phyloP scores from a whole-genome alignment of 2,888 invertebrate genomes.

The Tenthredo notha region DNA sequence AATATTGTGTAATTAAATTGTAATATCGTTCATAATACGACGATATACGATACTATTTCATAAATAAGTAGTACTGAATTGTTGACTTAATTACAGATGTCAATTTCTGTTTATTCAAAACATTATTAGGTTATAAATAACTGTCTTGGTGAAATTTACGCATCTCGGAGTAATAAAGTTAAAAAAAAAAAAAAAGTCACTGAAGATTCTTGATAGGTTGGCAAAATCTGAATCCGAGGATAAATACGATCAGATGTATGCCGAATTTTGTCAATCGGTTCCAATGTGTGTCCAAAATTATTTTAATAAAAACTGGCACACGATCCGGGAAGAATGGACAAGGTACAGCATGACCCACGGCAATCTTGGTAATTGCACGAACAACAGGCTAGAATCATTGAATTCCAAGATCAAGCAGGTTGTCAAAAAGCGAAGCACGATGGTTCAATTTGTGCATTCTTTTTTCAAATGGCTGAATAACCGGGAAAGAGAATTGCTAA shows the following conservation, averaged over 20 bases:
- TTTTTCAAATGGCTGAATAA: background rate
- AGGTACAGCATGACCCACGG: background rate
- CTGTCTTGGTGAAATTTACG: too few relatives aligned
- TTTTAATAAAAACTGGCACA: slow-evolving; percentile 19
- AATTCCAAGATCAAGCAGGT: slow-evolving; percentile 1
- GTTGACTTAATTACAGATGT: too few relatives aligned
- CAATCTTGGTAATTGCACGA: background rate
- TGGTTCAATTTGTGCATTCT: background rate
- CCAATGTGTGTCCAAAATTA: background rate
- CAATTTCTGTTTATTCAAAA: too few relatives aligned
- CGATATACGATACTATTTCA: too few relatives aligned
- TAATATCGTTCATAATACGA: too few relatives aligned
- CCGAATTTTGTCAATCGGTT: background rate
- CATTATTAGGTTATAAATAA: too few relatives aligned
- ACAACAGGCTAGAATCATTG: background rate
- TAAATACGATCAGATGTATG: slow-evolving; percentile 48
- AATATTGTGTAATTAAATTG: too few relatives aligned
- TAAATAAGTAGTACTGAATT: too few relatives aligned
- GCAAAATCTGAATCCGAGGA: slow-evolving; percentile 50
- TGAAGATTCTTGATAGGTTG: slow-evolving; percentile 51
- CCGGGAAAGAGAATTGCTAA: background rate
- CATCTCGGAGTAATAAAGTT: too few relatives aligned
- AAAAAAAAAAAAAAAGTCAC: too few relatives aligned
- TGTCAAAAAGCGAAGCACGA: background rate
- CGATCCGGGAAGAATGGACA: slow-evolving; percentile 2